Percentiles rank a stretch among this genome's conserved stretches.
These are phyloP conservation scores for Antechinus flavipes DNA, from an alignment of 2,113 vertebrate genomes.

Conservation along the genomic window DNA sequence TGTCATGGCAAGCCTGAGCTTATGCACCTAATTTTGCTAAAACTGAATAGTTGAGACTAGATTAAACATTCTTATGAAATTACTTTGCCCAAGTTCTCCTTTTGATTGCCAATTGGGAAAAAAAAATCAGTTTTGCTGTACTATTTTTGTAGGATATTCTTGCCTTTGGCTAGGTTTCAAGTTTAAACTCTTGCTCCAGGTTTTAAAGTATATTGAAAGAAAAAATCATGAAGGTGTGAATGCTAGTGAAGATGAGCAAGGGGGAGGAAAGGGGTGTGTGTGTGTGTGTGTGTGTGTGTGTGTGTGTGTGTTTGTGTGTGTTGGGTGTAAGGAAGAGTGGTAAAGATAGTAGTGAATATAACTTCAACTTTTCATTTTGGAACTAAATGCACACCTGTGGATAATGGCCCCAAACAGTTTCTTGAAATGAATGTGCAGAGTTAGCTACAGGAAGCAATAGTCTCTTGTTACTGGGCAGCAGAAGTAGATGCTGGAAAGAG, in stretches of 20 bases:
- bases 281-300: too few relatives aligned
- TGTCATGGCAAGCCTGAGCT: not conserved
- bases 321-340: not conserved
- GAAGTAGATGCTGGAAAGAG: not conserved
- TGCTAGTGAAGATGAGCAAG: not conserved
- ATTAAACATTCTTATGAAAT: not conserved
- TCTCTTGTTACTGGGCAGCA: conserved; percentile 30
- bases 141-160: conserved; percentile 14
- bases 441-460: conserved; percentile 21
- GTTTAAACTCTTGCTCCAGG: not conserved
- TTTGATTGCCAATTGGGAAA: not conserved
- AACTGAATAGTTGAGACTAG: not conserved
- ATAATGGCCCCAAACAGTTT: not conserved
- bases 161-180: not conserved
- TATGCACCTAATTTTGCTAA: conserved; percentile 4
- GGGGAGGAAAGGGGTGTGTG: not conserved
- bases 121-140: not conserved
- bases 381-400: conserved; percentile 4
- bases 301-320: not conserved
- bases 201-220: not conserved
- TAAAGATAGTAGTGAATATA: not conserved
- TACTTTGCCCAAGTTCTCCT: not conserved
- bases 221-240: not conserved
- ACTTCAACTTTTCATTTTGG: not conserved
- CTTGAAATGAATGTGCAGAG: conserved; percentile 24